Conservation (phyloP, 92 coral and sea anemone species). For the Palythoa grandiflora region DNA sequence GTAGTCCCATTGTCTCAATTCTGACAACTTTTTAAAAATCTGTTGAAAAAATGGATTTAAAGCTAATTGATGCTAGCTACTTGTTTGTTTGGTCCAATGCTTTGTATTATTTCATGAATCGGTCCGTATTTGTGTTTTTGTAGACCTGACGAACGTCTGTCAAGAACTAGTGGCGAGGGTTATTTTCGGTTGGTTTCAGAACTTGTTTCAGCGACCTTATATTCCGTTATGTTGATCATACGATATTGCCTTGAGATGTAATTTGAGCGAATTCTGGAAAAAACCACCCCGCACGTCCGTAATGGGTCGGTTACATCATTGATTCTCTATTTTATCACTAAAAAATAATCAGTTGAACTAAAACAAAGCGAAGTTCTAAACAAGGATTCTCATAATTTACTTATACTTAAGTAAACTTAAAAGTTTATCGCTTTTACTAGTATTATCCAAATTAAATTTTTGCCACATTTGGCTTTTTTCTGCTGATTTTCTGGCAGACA, state of each 20-base stretch:
- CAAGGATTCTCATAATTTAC: not conserved
- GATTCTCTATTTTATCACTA: not conserved
- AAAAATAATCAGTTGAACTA: not conserved
- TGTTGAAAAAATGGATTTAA: not conserved
- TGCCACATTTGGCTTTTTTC: slow-evolving; percentile 27
- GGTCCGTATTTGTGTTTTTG: not conserved
- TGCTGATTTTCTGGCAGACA: slow-evolving; percentile 20
- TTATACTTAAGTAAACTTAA: not conserved
- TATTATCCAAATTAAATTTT: not conserved
- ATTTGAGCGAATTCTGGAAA: slow-evolving; percentile 18
- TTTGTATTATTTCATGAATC: not conserved
- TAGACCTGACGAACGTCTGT: not conserved
- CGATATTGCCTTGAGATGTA: not conserved
- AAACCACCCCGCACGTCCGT: not conserved
- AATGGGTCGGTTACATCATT: not conserved
- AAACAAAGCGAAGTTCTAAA: not conserved
- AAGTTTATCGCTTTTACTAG: not conserved
- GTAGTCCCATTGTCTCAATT: not conserved
- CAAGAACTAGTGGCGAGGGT: not conserved
- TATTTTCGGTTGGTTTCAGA: not conserved
- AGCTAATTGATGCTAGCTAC: not conserved
- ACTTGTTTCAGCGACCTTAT: slow-evolving; percentile 9
- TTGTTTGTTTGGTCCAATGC: not conserved
- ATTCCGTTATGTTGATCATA: slow-evolving; percentile 11
- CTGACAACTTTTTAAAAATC: too few species aligned